Percentiles rank a stretch among this genome's conserved stretches.
Evolutionary conservation across 2,888 invertebrate genomes (phyloP).

Genomic region (Zonitis immaculata): DNA sequence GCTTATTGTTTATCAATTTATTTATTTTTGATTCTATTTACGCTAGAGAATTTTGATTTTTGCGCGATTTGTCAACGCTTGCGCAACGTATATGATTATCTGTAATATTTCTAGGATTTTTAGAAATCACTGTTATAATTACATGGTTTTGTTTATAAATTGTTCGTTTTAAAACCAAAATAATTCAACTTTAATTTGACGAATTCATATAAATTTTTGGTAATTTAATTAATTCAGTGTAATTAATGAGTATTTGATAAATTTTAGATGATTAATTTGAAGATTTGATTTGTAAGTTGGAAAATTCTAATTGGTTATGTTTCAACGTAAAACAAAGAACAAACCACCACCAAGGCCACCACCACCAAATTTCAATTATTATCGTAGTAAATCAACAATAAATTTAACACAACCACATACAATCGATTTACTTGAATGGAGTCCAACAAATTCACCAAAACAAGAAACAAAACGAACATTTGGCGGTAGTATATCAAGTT

Average conservation of each 20-base stretch:
- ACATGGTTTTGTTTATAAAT: too few species aligned
- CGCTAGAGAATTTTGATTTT: too few species aligned
- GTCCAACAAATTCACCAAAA: constrained; percentile 49
- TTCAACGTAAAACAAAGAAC: constrained; percentile 51
- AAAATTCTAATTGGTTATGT: constrained; percentile 2
- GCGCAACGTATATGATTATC: too few species aligned
- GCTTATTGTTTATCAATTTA: too few species aligned
- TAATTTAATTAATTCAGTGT: too few species aligned
- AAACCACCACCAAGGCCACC: constrained; percentile 70
- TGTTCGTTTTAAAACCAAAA: too few species aligned
- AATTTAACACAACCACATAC: constrained; percentile 36
- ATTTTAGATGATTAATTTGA: not conserved
- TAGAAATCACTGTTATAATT: too few species aligned
- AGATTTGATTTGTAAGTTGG: not conserved
- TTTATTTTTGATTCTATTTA: too few species aligned
- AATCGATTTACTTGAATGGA: constrained; percentile 52
- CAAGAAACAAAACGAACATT: constrained; percentile 39
- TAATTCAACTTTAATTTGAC: too few species aligned
- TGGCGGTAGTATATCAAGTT: constrained; percentile 46
- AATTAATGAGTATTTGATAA: not conserved
- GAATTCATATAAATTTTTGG: too few species aligned
- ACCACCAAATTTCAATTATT: constrained; percentile 55
- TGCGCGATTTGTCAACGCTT: too few species aligned
- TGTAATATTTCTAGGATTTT: too few species aligned
- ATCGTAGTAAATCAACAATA: constrained; percentile 42